These are phyloP conservation scores for Heterochromis multidens DNA, from an alignment of 2,113 vertebrate genomes.

Conservation along the genomic window DNA sequence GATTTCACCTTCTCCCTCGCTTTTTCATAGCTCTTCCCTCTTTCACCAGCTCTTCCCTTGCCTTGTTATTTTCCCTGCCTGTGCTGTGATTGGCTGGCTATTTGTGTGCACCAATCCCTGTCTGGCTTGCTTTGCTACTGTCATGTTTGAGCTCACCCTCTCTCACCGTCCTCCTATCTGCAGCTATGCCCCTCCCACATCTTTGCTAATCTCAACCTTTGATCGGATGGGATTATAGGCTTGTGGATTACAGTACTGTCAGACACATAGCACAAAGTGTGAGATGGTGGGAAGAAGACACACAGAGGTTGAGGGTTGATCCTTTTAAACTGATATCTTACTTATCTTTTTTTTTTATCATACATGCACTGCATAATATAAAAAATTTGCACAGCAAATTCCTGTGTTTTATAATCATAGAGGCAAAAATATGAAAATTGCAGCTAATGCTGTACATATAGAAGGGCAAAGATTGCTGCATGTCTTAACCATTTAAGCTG, in stretches of 20 bases:
- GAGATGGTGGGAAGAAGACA: not conserved
- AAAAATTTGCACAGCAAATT: not conserved
- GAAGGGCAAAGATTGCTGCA: not conserved
- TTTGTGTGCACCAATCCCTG: conserved; percentile 75
- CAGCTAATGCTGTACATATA: not conserved
- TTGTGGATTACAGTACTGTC: conserved; percentile 54
- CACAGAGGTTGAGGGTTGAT: not conserved
- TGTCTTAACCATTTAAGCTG: not conserved
- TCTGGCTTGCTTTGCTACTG: conserved; percentile 10
- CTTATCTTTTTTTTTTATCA: not conserved
- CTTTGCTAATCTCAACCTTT: conserved; percentile 64
- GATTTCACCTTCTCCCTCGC: conserved; percentile 66
- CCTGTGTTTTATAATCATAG: not conserved
- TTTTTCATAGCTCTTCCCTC: conserved; percentile 65
- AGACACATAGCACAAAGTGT: conserved; percentile 35
- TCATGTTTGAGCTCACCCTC: conserved; percentile 52
- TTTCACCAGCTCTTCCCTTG: conserved; percentile 56
- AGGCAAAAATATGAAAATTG: not conserved
- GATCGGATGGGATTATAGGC: conserved; percentile 63
- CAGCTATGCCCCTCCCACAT: conserved; percentile 48
- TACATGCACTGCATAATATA: not conserved
- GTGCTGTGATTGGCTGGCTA: conserved; percentile 74
- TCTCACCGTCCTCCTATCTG: conserved; percentile 40
- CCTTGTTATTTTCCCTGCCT: conserved; percentile 64
- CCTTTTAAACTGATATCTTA: not conserved